Base-by-base conservation (phyloP, 2,797 vertebrate species). In the Toxotes lorentzi region DNA sequence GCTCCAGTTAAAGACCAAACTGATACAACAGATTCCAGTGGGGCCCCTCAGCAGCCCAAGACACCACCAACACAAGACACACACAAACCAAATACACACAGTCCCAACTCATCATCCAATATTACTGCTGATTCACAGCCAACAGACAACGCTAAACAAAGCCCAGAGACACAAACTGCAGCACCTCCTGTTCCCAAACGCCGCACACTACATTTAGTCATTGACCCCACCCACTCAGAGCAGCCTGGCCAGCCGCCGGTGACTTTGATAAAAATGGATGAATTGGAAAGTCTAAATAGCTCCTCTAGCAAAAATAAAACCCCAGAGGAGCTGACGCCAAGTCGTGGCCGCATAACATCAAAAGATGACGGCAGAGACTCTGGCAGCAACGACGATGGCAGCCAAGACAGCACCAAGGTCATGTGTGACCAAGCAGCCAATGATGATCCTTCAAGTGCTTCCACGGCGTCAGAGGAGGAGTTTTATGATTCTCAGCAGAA, bases 391-490 rank as follows among this genome's bases (percentile, higher is more conserved):
- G 91, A 64, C 4, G 81, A 84, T 0, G 91, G 84, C 60, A 94
- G 86, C 73, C 91, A 91, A 27, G 95, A 94, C 76, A 95, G 95
- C 35, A 96, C 94, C 0, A 96, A 95, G 86, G 96, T 95, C 64
- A 95, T 95, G 0, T 95, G 95, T 2, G 90, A 95, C 73, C 84
- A 61, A 13, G 95, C 88, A 4, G 90, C 83, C 78, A 93, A 86
- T 30, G 94, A 95, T 0, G 90, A 92, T 57, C 97, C 97, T 0
- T 94, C 94, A 0, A 95, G 95, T 43, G 47, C 73, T 0, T 99
- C 97, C 14, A 97, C 96, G 0, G 86, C 92, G 35, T 99, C 97
- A 0, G 98, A 98, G 0, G 97, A 99, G 0, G 97, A 99, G 79
- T 98, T 96, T 86, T 97, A 93, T 0, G 97, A 98, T 59, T 68